Conservation (phyloP, 2,888 invertebrate genomes). For the Xanthorhoe spadicearia region DNA sequence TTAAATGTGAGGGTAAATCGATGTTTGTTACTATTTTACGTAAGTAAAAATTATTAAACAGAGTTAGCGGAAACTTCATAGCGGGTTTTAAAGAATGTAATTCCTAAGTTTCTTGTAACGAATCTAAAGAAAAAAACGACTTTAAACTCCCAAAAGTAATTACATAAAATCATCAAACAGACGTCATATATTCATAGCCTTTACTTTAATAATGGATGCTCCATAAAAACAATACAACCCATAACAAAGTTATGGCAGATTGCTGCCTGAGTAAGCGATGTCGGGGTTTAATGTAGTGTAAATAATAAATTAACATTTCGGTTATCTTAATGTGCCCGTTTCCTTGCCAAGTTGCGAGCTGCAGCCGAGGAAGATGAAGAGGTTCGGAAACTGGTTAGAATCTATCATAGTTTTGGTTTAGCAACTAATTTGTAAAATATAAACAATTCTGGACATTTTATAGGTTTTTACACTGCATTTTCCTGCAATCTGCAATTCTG, state of each 20-base stretch:
- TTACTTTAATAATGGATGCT: slow-evolving; percentile 28
- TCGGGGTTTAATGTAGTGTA: slow-evolving; percentile 67
- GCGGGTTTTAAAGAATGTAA: too few relatives aligned
- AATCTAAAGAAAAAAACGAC: too few relatives aligned
- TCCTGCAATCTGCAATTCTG: too few relatives aligned
- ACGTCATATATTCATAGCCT: slow-evolving; percentile 20
- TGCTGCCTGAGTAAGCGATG: slow-evolving; percentile 45
- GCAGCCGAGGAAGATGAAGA: slow-evolving; percentile 26
- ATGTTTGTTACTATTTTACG: too few relatives aligned
- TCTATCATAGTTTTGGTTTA: slow-evolving; percentile 12
- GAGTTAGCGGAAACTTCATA: too few relatives aligned
- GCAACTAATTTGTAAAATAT: background rate
- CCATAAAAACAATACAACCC: slow-evolving; percentile 36
- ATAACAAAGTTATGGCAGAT: slow-evolving; percentile 38
- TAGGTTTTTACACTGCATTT: too few relatives aligned
- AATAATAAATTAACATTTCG: slow-evolving; percentile 77
- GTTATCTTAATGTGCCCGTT: slow-evolving; percentile 71
- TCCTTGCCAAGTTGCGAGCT: slow-evolving; percentile 56
- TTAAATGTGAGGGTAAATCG: too few relatives aligned
- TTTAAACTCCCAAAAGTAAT: background rate
- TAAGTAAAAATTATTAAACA: too few relatives aligned
- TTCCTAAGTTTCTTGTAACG: too few relatives aligned
- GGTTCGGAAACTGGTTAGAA: slow-evolving; percentile 19
- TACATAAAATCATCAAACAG: background rate
- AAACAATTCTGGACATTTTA: background rate